Base-by-base conservation (phyloP, 2,888 invertebrate species). In the Pecten maximus region DNA sequence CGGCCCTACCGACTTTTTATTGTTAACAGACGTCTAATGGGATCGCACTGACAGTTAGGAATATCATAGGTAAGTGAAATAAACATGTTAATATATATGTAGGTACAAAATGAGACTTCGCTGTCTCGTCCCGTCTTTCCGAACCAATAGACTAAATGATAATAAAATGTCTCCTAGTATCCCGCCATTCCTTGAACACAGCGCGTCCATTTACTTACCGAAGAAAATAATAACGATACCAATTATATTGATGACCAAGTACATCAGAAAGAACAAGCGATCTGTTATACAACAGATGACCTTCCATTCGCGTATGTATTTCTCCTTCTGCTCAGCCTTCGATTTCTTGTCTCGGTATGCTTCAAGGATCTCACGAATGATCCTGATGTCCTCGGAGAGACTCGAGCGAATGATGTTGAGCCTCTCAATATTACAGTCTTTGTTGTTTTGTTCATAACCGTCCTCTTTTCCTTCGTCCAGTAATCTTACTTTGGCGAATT, bases 261-360 rank as follows among this genome's bases (percentile, higher is more conserved):
- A 96, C 40, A 94, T 92, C 87, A 95, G 93, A 91, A 96, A 96
- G 93, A 96, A 95, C 40, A 96, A 91, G 86, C 96, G 92, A 91
- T 96, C 96, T 0, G 96, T 95, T 23, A 96, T 94, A 90, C 95
- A 94, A 88, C 96, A 96, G 87, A 96, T 96, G 19, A 96, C 94
- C 90, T 95, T 93, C 96, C 96, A 96, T 88, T 96, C 96, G 35
- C 95, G 91, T 16, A 95, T 91, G 88, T 94, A 93, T 90, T 95
- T 95, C 48, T 95, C 95, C 89, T 94, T 95, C 74, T 93, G 91
- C 90, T 96, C 96, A 88, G 94, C 91, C 87, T 94, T 94, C 4
- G 93, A 93, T 90, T 96, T 96, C 90, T 95, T 95, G 39, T 95
- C 95, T 40, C 93, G 93, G 44, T 96, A 94, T 40, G 94, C 94